Conservation (phyloP, 2,888 invertebrate species). For the Philonicus albiceps region DNA sequence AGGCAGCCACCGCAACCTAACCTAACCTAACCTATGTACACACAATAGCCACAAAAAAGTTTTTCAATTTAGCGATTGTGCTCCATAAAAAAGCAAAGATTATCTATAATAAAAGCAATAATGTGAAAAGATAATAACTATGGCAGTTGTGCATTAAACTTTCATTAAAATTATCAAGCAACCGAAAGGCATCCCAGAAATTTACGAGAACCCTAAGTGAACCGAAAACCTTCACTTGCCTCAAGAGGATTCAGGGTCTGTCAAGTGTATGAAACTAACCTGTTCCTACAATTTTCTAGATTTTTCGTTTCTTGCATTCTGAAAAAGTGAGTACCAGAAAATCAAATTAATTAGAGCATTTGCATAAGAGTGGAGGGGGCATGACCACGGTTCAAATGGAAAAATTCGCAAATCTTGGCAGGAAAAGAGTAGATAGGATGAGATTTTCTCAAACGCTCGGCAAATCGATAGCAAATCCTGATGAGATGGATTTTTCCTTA, state of each 20-base stretch:
- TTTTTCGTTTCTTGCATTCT: neutral
- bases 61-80: too few species aligned
- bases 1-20: too few species aligned
- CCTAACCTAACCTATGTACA: too few species aligned
- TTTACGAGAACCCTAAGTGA: neutral
- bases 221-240: neutral
- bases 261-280: neutral
- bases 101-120: too few species aligned
- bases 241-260: neutral
- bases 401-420: neutral
- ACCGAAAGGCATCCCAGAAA: neutral
- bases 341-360: neutral
- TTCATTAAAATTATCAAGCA: neutral
- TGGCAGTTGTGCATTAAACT: neutral
- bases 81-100: too few species aligned
- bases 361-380: neutral
- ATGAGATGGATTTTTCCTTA: conserved; percentile 19
- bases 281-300: neutral
- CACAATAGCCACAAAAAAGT: too few species aligned
- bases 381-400: neutral
- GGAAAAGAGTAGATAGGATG: neutral
- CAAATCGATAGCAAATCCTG: conserved; percentile 5
- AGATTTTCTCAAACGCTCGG: neutral
- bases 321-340: neutral
- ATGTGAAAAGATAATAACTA: neutral